Evolutionary conservation across 2,888 invertebrate genomes (phyloP).

Genomic region (Synanthedon formicaeformis): DNA sequence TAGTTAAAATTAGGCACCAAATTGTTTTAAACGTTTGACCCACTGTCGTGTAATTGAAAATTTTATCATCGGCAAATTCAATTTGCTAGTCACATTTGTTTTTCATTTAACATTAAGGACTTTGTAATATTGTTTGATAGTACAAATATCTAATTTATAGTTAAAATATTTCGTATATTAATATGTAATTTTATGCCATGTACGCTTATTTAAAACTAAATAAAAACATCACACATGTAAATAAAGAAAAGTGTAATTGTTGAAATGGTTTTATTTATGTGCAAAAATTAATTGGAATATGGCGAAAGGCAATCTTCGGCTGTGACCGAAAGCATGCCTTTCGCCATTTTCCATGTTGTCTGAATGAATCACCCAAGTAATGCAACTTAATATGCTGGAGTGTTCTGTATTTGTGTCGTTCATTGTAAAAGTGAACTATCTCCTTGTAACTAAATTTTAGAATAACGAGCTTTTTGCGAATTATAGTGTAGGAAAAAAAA

Average conservation of each 20-base stretch:
- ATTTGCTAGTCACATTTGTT: slow-evolving; percentile 62
- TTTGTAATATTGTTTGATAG: slow-evolving; percentile 67
- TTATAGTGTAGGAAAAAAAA: too few relatives aligned
- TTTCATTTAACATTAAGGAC: slow-evolving; percentile 56
- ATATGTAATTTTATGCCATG: slow-evolving; percentile 68
- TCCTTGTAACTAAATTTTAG: too few relatives aligned
- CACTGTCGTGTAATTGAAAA: slow-evolving; percentile 55
- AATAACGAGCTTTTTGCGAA: too few relatives aligned
- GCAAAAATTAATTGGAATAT: too few relatives aligned
- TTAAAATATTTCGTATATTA: slow-evolving; percentile 63
- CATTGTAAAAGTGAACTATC: too few relatives aligned
- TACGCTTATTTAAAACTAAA: slow-evolving; percentile 69
- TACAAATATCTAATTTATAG: slow-evolving; percentile 70
- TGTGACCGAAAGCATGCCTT: too few relatives aligned
- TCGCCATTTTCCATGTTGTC: too few relatives aligned
- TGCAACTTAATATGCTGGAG: too few relatives aligned
- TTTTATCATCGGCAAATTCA: slow-evolving; percentile 56
- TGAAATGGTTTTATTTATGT: slow-evolving; percentile 26
- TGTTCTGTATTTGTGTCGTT: too few relatives aligned
- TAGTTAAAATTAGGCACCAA: too few relatives aligned
- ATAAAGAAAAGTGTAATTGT: slow-evolving; percentile 66
- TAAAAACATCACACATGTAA: slow-evolving; percentile 64
- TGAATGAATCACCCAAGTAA: too few relatives aligned
- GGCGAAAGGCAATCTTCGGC: too few relatives aligned
- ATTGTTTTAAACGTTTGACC: slow-evolving; percentile 40